Evolutionary conservation across 1,140 invertebrate genomes (phyloP).

Genomic region (Drosophila nigromelanica): DNA sequence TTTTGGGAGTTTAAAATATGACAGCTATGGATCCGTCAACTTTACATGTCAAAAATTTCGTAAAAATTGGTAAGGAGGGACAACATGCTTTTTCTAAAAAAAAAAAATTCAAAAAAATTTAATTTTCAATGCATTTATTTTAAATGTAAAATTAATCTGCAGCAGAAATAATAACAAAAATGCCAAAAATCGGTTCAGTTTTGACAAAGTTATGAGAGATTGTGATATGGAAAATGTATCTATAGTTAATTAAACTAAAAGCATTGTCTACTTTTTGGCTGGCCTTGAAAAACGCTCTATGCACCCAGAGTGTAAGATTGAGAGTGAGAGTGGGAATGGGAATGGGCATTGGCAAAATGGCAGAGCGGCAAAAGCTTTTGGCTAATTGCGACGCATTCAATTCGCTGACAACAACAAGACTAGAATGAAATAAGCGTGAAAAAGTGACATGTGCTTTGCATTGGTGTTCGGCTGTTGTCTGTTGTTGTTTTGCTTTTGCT

Average conservation of each 20-base stretch:
- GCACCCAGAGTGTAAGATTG: neutral
- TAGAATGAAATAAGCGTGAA: slow-evolving; percentile 8
- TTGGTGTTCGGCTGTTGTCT: slow-evolving; percentile 27
- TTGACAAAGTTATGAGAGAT: neutral
- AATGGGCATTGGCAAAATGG: neutral
- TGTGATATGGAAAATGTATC: too few species aligned
- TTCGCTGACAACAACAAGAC: slow-evolving; percentile 11
- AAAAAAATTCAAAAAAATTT: too few species aligned
- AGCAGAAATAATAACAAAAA: too few species aligned
- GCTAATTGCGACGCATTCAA: slow-evolving; percentile 45
- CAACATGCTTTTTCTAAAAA: too few species aligned
- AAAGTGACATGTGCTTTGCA: slow-evolving; percentile 26
- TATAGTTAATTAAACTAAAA: slow-evolving; percentile 1
- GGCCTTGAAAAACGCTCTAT: slow-evolving; percentile 29
- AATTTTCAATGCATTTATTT: too few species aligned
- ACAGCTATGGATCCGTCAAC: too few species aligned
- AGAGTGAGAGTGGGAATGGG: neutral
- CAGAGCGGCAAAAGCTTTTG: slow-evolving; percentile 29
- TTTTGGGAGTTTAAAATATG: too few species aligned
- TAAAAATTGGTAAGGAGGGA: too few species aligned
- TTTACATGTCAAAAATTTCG: too few species aligned
- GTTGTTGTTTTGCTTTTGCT: slow-evolving; percentile 43
- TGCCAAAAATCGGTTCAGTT: neutral
- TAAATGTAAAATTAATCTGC: too few species aligned
- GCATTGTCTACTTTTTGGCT: slow-evolving; percentile 55